Conservation (phyloP, 2,888 invertebrate species). For the Eucriotettix oculatus region DNA sequence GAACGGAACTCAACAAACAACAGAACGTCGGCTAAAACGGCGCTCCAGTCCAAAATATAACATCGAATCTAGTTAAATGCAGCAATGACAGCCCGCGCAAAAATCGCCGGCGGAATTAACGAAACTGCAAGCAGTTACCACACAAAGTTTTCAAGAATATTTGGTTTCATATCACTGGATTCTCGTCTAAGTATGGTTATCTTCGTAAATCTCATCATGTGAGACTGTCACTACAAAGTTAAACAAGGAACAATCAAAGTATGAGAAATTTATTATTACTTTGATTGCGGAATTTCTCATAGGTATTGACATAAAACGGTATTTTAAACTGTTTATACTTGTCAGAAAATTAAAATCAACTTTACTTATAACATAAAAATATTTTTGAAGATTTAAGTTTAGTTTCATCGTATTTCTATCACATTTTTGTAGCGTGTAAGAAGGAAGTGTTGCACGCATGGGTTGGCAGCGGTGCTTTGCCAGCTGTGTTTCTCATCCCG, state of each 20-base stretch:
- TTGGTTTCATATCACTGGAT: too few species aligned
- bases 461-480: neutral
- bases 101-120: neutral
- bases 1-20: constrained; percentile 4
- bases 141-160: too few species aligned
- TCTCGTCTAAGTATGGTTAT: too few species aligned
- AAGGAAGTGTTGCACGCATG: too few species aligned
- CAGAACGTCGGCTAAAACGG: constrained; percentile 10
- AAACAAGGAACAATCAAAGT: constrained; percentile 1
- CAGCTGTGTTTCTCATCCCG: neutral
- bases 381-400: too few species aligned
- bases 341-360: too few species aligned
- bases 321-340: too few species aligned
- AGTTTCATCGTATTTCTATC: too few species aligned
- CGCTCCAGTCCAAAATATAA: constrained; percentile 14
- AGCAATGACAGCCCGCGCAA: constrained; percentile 13
- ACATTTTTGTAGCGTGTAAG: too few species aligned
- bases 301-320: neutral
- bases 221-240: neutral
- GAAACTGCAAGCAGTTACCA: too few species aligned
- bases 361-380: too few species aligned
- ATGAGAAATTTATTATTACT: constrained; percentile 5
- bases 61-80: constrained; percentile 9
- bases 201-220: too few species aligned
- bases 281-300: constrained; percentile 2